These are phyloP conservation scores for Plebejus argus DNA, from an alignment of 2,888 invertebrate genomes.

Conservation along the genomic window DNA sequence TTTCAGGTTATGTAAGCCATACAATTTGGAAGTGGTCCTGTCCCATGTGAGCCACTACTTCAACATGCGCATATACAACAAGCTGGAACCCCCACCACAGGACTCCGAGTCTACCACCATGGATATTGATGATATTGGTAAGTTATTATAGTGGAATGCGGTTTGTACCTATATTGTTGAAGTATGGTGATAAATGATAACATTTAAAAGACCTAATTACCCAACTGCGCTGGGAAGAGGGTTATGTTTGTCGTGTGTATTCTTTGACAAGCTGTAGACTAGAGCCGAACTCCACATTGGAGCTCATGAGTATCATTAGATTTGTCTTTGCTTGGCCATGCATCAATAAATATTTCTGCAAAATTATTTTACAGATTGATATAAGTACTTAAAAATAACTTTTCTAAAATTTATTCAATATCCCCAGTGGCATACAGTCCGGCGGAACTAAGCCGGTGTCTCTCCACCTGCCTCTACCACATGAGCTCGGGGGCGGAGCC, in stretches of 20 bases:
- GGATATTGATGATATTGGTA: slow-evolving; percentile 73
- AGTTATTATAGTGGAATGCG: not conserved
- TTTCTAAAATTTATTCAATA: not conserved
- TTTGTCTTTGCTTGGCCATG: no score
- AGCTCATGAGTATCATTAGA: no score
- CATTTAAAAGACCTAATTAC: no score
- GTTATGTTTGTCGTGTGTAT: no score
- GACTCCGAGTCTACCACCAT: slow-evolving; percentile 74
- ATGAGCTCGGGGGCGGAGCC: slow-evolving; percentile 54
- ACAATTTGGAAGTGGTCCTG: slow-evolving; percentile 65
- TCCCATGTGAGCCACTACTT: slow-evolving; percentile 70
- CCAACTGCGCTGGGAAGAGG: no score
- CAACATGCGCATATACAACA: slow-evolving; percentile 61
- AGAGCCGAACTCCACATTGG: no score
- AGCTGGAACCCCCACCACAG: slow-evolving; percentile 62
- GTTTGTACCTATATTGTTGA: no score
- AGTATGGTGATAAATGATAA: no score
- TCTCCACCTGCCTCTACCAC: slow-evolving; percentile 71
- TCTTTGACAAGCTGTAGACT: no score
- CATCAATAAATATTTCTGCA: no score
- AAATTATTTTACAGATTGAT: no score
- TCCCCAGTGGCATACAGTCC: slow-evolving; percentile 13
- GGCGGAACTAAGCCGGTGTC: slow-evolving; percentile 61
- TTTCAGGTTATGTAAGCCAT: slow-evolving; percentile 64
- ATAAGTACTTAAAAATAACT: no score